phyloP scores from a whole-genome alignment of 2,797 vertebrate species.

The Catostomus latipinnis region DNA sequence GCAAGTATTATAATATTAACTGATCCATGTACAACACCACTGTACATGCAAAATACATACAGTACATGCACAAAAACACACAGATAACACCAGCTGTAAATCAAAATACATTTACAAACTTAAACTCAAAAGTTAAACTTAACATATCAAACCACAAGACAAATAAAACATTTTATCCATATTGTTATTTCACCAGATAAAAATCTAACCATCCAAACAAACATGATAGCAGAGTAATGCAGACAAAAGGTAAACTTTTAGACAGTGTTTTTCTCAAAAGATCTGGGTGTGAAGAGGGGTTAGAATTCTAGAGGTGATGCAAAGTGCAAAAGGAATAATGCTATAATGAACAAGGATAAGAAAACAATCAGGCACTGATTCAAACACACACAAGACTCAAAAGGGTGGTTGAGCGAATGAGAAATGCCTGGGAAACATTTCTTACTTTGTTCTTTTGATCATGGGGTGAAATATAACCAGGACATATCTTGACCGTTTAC shows the following conservation, averaged over 20 bases:
- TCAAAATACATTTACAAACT: neutral
- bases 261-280: conserved; percentile 19
- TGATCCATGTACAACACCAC: neutral
- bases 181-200: neutral
- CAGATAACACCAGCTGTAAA: neutral
- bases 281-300: conserved; percentile 6
- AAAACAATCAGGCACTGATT: neutral
- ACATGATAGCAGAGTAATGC: neutral
- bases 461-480: neutral
- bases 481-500: neutral
- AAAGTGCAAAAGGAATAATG: neutral
- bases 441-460: neutral
- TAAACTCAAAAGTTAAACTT: neutral
- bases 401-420: neutral
- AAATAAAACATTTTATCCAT: neutral
- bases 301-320: conserved; percentile 2
- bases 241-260: neutral
- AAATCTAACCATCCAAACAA: neutral
- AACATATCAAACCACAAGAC: neutral
- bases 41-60: conserved; percentile 46
- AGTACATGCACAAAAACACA: conserved; percentile 33
- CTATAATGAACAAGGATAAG: neutral
- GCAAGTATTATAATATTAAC: neutral
- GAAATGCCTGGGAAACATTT: neutral
- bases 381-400: conserved; percentile 2